Evolutionary conservation across 2,888 invertebrate species (phyloP), one percentile per base, ranked within the genome.

Genomic region (Trissoscelio sp.): DNA sequence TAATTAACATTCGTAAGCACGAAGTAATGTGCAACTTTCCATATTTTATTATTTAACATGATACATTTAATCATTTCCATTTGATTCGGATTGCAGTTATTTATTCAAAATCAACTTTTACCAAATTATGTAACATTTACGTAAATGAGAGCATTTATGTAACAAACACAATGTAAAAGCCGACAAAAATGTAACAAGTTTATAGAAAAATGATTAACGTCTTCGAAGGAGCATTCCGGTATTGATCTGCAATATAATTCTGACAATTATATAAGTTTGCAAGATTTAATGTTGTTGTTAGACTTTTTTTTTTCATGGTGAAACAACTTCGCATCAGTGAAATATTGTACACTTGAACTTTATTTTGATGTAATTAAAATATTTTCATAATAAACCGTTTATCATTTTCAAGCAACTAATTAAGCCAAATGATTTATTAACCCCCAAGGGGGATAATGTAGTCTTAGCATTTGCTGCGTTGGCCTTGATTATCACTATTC

Each of bases 101-200:
- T 31, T 31, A 53, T 53, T n/a, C 16, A 3, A 53, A 31, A 28
- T 44, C 16, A 24, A 60, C 42, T 60, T 16, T 44, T 24, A 60
- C 44, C 7, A 20, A 14, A 14, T 60, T 60, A 60, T 16, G 16
- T 28, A 22, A 60, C 14, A 4, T 44, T 60, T 44, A 44, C 42
- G 12, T 60, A 60, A 60, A 44, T 28, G 6, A 28, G 16, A 12
- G 0, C 42, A 28, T 18, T 55, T 55, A 55, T 55, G n/a, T 39
- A 58, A 39, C 11, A 28, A 7, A 28, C 2, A 44, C 42, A 51
- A 24, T 53, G 31, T 53, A 28, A 53, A 16, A 11, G 28, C 2
- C 9, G 4, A 31, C 16, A 53, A 53, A 28, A 53, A 14, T 51
- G 11, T 51, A n/a, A 31, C 53, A 9, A 53, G 14, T 31, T 31